Evolutionary conservation across 2,113 vertebrate genomes (phyloP).

Genomic region (Cnemophilus loriae): DNA sequence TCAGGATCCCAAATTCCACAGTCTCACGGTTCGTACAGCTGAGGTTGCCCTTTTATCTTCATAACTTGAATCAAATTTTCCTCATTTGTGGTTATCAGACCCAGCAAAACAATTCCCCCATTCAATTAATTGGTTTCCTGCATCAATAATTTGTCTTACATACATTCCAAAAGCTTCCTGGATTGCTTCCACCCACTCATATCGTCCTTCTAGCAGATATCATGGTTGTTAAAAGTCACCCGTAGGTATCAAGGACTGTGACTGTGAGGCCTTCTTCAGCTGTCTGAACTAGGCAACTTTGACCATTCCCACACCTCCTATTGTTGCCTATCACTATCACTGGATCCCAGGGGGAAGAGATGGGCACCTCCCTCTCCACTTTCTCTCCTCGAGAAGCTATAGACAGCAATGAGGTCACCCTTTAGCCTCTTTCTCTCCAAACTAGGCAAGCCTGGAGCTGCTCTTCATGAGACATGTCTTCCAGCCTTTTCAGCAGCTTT

Average conservation of each 20-base stretch:
- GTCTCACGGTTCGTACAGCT: neutral
- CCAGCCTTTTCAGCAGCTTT: neutral
- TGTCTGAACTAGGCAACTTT: neutral
- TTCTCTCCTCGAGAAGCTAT: neutral
- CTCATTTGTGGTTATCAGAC: neutral
- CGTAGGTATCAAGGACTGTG: neutral
- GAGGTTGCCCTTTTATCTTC: neutral
- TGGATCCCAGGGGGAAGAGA: neutral
- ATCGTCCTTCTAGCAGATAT: neutral
- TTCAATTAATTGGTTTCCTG: neutral
- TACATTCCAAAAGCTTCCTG: neutral
- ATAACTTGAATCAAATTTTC: neutral
- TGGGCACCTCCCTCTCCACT: neutral
- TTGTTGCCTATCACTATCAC: neutral
- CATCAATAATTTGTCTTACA: neutral
- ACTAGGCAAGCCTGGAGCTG: neutral
- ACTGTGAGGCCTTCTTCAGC: neutral
- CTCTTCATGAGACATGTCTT: neutral
- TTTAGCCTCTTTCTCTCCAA: neutral
- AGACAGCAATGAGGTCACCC: neutral
- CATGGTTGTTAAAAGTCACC: neutral
- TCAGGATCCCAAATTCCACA: neutral
- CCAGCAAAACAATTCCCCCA: neutral
- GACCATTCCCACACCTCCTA: neutral
- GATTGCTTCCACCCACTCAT: neutral